Evolutionary conservation across 2,113 vertebrate species (phyloP).

Genomic region (Plecotus auritus): DNA sequence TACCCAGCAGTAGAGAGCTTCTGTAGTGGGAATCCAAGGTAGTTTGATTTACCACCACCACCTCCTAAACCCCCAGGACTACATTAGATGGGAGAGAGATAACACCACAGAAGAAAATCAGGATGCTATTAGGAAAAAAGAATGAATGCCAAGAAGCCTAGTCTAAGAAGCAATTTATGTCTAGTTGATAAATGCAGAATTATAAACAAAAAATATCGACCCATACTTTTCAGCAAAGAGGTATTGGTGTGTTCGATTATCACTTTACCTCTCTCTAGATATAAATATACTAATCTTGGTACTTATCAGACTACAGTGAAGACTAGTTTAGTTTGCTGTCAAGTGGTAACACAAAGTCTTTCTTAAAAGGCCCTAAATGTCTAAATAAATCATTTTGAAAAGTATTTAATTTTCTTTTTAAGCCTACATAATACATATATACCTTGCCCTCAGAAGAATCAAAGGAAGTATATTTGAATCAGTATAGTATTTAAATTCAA

Average conservation of each 20-base stretch:
- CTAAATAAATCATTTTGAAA: constrained; percentile 20
- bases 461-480: background rate
- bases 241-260: background rate
- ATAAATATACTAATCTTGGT: background rate
- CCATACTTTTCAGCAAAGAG: background rate
- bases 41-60: background rate
- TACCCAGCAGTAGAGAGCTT: background rate
- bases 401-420: constrained; percentile 1
- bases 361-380: background rate
- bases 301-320: background rate
- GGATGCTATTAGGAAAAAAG: background rate
- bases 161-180: background rate
- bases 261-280: background rate
- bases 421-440: background rate
- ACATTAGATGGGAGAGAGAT: background rate
- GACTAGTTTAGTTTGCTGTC: background rate
- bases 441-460: background rate
- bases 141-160: background rate
- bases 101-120: background rate
- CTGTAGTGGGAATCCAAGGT: background rate
- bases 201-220: background rate
- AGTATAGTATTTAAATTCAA: background rate
- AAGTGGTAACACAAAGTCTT: background rate
- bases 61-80: background rate
- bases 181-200: background rate